phyloP scores from a whole-genome alignment of 2,888 invertebrate species.

The Melinaea marsaeus region DNA sequence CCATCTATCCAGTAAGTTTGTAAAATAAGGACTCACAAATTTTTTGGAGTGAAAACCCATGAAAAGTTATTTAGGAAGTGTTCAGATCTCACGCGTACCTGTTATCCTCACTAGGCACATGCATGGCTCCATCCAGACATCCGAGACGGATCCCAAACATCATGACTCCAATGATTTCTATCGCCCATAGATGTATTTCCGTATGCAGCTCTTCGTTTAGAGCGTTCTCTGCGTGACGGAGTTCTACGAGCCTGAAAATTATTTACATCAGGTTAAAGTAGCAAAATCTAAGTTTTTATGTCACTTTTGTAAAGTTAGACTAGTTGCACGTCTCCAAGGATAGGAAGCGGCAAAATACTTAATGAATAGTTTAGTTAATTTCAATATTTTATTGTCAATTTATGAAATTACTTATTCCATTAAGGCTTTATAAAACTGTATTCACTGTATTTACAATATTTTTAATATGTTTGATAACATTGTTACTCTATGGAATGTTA shows the following conservation, averaged over 20 bases:
- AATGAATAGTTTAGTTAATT: no score
- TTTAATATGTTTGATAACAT: not conserved
- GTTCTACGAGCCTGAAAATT: conserved; percentile 50
- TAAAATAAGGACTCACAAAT: no score
- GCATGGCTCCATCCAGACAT: conserved; percentile 60
- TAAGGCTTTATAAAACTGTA: no score
- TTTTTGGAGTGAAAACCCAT: no score
- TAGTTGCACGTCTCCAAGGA: no score
- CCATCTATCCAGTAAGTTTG: no score
- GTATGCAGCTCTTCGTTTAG: conserved; percentile 66
- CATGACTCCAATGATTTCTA: conserved; percentile 63
- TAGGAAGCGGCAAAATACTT: no score
- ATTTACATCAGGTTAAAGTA: not conserved
- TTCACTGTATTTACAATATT: no score
- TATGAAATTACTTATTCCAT: no score
- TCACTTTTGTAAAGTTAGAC: no score
- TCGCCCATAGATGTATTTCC: conserved; percentile 66
- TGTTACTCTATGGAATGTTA: not conserved
- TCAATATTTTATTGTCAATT: no score
- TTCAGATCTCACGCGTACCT: conserved; percentile 41
- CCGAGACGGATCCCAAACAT: conserved; percentile 64
- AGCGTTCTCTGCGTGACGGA: conserved; percentile 60
- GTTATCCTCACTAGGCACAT: conserved; percentile 53
- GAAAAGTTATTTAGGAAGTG: not conserved
- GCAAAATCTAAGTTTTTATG: no score